phyloP scores from a whole-genome alignment of 2,113 vertebrate species.

The Ictidomys tridecemlineatus region DNA sequence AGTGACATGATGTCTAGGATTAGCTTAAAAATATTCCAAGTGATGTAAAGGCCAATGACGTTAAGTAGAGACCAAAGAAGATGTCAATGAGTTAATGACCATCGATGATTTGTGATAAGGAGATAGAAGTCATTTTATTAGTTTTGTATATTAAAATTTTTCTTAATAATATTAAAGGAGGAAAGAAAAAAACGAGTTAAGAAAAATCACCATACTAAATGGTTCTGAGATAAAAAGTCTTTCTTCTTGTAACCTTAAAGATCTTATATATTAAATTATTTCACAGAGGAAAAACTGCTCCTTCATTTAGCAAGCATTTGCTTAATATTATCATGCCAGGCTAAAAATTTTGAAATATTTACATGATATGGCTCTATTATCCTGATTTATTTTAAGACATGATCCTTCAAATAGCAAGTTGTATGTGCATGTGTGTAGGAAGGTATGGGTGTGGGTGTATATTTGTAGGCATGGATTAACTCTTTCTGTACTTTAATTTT shows the following conservation, averaged over 20 bases:
- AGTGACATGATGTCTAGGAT: neutral
- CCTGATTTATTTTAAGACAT: neutral
- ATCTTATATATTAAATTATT: neutral
- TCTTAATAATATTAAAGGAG: neutral
- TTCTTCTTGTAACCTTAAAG: neutral
- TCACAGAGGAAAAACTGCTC: neutral
- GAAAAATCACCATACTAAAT: neutral
- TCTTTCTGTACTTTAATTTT: neutral
- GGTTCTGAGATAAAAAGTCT: neutral
- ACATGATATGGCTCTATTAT: neutral
- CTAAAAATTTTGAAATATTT: neutral
- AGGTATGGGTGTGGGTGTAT: too few relatives aligned
- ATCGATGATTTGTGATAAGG: neutral
- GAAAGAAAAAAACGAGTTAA: slow-evolving; percentile 15
- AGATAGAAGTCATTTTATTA: neutral
- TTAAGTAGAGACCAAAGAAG: neutral
- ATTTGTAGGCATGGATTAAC: neutral
- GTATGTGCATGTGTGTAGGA: neutral
- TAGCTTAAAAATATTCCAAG: neutral
- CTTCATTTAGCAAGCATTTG: neutral
- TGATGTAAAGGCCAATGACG: neutral
- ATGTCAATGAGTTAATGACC: neutral
- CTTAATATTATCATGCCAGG: neutral
- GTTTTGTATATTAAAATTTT: neutral
- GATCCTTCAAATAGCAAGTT: neutral